These are phyloP conservation scores for Archips crataeganus DNA, from an alignment of 2,888 invertebrate species.

Conservation along the genomic window DNA sequence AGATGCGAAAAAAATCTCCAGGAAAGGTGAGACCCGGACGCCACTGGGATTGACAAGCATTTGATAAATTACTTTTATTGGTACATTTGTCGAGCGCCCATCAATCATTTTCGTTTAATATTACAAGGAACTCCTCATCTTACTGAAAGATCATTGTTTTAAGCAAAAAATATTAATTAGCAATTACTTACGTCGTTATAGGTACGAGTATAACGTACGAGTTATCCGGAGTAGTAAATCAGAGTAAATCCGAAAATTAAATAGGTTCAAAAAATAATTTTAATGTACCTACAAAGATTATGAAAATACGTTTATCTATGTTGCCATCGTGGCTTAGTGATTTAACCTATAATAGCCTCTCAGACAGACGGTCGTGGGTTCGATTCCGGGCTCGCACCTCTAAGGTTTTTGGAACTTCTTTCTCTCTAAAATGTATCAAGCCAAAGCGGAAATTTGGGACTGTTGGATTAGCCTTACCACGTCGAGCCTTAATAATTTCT, in stretches of 20 bases:
- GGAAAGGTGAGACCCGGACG: constrained; percentile 51
- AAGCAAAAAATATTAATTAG: constrained; percentile 9
- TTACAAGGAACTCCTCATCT: constrained; percentile 21
- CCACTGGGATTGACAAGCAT: constrained; percentile 60
- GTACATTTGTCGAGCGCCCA: constrained; percentile 50
- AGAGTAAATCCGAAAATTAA: not conserved
- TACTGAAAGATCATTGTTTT: constrained; percentile 4
- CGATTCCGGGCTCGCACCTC: no score
- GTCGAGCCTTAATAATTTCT: no score
- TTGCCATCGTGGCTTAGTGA: no score
- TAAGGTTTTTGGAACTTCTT: no score
- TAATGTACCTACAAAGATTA: no score
- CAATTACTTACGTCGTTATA: not conserved
- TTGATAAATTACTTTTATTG: constrained; percentile 76
- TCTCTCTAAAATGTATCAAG: no score
- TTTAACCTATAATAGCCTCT: no score
- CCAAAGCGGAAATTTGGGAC: no score
- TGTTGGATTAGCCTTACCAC: no score
- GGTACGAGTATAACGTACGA: no score
- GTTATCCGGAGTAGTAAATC: not conserved
- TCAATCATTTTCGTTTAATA: constrained; percentile 48
- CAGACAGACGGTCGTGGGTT: no score
- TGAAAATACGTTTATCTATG: no score
- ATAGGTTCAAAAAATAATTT: not conserved
- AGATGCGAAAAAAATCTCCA: constrained; percentile 46